These are phyloP conservation scores for Enhydra lutris DNA, from an alignment of 2,113 vertebrate species.

Conservation along the genomic window DNA sequence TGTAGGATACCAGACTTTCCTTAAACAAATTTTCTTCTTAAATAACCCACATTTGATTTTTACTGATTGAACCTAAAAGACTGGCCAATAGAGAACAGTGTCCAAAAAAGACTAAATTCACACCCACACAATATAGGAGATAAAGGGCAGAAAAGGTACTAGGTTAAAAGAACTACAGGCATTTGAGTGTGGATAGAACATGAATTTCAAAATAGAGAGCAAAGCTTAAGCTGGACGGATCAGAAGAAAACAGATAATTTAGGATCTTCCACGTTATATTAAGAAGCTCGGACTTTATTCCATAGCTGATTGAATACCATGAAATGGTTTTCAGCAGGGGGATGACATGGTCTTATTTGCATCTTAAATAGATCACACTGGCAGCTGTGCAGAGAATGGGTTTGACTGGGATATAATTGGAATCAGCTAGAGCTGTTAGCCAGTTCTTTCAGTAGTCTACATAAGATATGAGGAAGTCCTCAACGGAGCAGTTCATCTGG, in stretches of 20 bases:
- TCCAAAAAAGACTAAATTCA: neutral
- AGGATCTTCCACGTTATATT: conserved; percentile 13
- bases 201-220: conserved; percentile 7
- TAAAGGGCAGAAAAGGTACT: neutral
- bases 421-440: conserved; percentile 6
- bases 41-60: neutral
- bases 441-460: neutral
- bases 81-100: neutral
- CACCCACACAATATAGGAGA: neutral
- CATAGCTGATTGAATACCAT: conserved; percentile 13
- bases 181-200: neutral
- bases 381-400: conserved; percentile 47
- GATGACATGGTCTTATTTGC: conserved; percentile 46
- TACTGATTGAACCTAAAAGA: neutral
- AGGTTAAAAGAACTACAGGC: neutral
- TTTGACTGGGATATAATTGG: conserved; percentile 45
- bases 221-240: neutral
- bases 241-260: neutral
- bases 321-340: conserved; percentile 40
- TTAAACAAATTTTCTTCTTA: neutral
- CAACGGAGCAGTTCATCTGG: neutral
- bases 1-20: neutral
- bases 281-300: conserved; percentile 57
- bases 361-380: conserved; percentile 54
- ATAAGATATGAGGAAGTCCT: neutral